phyloP scores from a whole-genome alignment of 92 coral and sea anemone species.

The Porites evermanni region DNA sequence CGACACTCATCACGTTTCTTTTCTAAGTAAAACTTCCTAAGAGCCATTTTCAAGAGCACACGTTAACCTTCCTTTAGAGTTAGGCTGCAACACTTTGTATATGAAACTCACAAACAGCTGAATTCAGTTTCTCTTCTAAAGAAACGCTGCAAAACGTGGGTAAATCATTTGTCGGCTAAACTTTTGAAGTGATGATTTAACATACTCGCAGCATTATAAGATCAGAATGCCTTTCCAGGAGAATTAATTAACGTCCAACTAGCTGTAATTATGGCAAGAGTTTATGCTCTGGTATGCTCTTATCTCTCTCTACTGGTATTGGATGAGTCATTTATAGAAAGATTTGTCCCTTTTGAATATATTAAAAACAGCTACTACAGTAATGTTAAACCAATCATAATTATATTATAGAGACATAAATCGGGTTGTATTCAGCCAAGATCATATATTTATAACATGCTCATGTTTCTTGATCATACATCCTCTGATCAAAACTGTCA shows the following conservation, averaged over 20 bases:
- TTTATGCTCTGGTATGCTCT: constrained; percentile 12
- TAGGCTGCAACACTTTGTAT: no score
- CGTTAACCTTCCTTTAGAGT: no score
- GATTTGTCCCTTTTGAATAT: not conserved
- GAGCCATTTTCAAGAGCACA: no score
- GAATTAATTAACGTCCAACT: constrained; percentile 44
- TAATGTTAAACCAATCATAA: not conserved
- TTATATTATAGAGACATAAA: not conserved
- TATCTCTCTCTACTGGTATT: not conserved
- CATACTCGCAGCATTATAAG: not conserved
- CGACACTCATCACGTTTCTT: no score
- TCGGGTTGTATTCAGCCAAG: not conserved
- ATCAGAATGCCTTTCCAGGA: constrained; percentile 15
- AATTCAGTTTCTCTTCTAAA: not conserved
- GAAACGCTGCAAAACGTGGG: not conserved
- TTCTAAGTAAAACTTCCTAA: no score
- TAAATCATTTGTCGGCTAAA: not conserved
- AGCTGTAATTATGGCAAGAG: constrained; percentile 18
- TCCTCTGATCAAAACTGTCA: not conserved
- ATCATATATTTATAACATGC: constrained; percentile 11
- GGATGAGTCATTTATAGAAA: not conserved
- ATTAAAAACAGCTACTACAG: not conserved
- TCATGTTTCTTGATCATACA: not conserved
- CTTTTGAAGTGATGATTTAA: constrained; percentile 12
- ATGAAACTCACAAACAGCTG: not conserved